These are phyloP conservation scores for Melitaea athalia DNA, from an alignment of 2,888 invertebrate genomes.

Conservation along the genomic window DNA sequence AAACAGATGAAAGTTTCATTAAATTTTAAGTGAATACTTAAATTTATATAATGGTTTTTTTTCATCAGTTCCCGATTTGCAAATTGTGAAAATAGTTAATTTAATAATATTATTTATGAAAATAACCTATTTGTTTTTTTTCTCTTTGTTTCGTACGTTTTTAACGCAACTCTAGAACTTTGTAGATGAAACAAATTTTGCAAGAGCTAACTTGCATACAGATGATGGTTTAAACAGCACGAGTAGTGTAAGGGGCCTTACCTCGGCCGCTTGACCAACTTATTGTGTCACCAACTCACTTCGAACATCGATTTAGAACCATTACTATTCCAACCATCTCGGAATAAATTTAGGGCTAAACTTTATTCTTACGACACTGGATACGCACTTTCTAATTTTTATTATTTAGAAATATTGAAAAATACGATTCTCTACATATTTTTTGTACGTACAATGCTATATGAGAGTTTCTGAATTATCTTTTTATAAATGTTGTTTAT, in stretches of 20 bases:
- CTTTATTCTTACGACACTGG: constrained; percentile 49
- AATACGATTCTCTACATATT: constrained; percentile 21
- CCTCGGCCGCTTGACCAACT: constrained; percentile 69
- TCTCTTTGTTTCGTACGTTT: background rate
- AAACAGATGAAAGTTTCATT: too few relatives aligned
- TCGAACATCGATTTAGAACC: constrained; percentile 60
- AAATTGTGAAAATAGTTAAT: background rate
- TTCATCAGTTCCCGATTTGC: too few relatives aligned
- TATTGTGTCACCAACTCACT: constrained; percentile 59
- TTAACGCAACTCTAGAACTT: background rate
- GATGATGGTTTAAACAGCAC: constrained; percentile 52
- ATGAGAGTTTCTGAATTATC: background rate
- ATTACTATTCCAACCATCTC: constrained; percentile 66
- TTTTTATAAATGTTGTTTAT: constrained; percentile 1
- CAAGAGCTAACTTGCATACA: constrained; percentile 50
- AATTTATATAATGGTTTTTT: too few relatives aligned
- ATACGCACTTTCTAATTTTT: constrained; percentile 19
- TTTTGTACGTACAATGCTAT: constrained; percentile 4
- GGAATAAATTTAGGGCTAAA: constrained; percentile 53
- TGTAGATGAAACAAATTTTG: constrained; percentile 2
- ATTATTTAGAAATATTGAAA: background rate
- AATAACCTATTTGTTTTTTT: background rate
- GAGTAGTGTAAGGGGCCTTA: constrained; percentile 50
- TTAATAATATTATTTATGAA: background rate
- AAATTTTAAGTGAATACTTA: too few relatives aligned